A percentile compares a stretch with the other conserved stretches of the same genome.
These are phyloP conservation scores for Pterostichus madidus DNA, from an alignment of 2,888 invertebrate genomes.

Conservation along the genomic window DNA sequence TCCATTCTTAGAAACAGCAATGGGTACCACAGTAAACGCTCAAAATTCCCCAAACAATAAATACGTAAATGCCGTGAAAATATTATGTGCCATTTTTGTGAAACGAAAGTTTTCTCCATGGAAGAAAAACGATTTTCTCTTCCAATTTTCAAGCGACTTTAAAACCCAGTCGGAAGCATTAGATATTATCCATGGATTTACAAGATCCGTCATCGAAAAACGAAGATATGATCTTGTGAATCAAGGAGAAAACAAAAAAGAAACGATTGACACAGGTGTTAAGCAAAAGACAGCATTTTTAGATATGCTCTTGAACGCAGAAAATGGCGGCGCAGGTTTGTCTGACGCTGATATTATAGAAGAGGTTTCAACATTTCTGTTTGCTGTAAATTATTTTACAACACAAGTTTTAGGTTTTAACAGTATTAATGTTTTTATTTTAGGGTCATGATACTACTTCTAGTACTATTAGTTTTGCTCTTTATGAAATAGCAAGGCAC, in stretches of 20 bases:
- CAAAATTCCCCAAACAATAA: conserved; percentile 44
- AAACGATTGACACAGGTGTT: conserved; percentile 28
- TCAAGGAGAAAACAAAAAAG: conserved; percentile 11
- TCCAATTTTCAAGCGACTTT: conserved; percentile 6
- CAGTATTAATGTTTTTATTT: conserved; percentile 67
- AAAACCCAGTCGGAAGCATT: conserved; percentile 12
- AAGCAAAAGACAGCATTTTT: conserved; percentile 26
- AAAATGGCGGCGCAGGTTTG: conserved; percentile 2
- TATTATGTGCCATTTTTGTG: background rate
- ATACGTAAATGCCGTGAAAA: conserved; percentile 25
- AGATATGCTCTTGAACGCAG: conserved; percentile 1
- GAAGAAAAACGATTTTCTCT: conserved; percentile 17
- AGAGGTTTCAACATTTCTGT: conserved; percentile 39
- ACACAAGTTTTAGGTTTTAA: background rate
- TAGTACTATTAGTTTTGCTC: conserved; percentile 78
- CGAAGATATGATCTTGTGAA: conserved; percentile 16
- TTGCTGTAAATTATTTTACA: conserved; percentile 15
- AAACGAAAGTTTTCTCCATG: conserved; percentile 8
- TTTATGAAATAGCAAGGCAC: conserved; percentile 79
- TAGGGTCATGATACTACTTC: conserved; percentile 80
- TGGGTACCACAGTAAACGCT: conserved; percentile 44
- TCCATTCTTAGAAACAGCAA: conserved; percentile 25
- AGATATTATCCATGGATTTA: conserved; percentile 33
- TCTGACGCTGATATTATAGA: conserved; percentile 18
- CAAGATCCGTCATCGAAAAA: conserved; percentile 26